Conservation (phyloP, 2,113 vertebrate species). For the Mirza zaza region DNA sequence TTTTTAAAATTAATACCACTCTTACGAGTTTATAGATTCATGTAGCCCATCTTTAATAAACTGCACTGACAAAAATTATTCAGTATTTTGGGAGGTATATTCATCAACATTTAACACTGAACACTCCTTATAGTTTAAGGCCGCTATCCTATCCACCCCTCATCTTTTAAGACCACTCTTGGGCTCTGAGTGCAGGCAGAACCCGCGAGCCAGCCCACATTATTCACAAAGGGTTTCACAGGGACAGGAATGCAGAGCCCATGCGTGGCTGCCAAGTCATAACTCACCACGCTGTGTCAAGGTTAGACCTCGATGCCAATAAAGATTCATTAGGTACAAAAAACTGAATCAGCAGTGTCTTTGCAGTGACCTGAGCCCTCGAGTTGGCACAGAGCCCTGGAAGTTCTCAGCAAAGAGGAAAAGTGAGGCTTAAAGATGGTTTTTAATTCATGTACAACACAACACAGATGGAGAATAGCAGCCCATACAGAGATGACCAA, state of each 20-base stretch:
- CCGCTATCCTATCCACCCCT: neutral
- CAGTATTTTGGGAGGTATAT: neutral
- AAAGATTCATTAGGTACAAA: constrained; percentile 86
- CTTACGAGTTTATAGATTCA: neutral
- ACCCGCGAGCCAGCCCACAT: constrained; percentile 25
- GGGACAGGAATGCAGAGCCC: constrained; percentile 23
- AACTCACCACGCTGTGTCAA: constrained; percentile 81
- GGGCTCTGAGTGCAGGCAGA: neutral
- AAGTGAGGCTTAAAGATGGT: constrained; percentile 45
- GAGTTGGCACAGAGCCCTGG: constrained; percentile 65
- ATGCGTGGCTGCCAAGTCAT: constrained; percentile 67
- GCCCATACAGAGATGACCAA: neutral
- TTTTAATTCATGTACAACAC: constrained; percentile 21
- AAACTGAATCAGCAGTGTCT: constrained; percentile 83
- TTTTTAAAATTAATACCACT: neutral
- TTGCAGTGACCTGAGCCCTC: constrained; percentile 81
- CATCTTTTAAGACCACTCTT: neutral
- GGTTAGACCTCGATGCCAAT: constrained; percentile 82
- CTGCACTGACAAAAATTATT: neutral
- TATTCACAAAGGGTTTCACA: constrained; percentile 56
- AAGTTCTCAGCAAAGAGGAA: constrained; percentile 71
- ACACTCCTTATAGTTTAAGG: neutral
- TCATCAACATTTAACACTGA: neutral
- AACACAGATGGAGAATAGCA: neutral
- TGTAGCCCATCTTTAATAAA: neutral